Evolutionary conservation across 2,113 vertebrate species (phyloP), one percentile per base, ranked within the genome.

Genomic region (Psilopsiagon aurifrons): DNA sequence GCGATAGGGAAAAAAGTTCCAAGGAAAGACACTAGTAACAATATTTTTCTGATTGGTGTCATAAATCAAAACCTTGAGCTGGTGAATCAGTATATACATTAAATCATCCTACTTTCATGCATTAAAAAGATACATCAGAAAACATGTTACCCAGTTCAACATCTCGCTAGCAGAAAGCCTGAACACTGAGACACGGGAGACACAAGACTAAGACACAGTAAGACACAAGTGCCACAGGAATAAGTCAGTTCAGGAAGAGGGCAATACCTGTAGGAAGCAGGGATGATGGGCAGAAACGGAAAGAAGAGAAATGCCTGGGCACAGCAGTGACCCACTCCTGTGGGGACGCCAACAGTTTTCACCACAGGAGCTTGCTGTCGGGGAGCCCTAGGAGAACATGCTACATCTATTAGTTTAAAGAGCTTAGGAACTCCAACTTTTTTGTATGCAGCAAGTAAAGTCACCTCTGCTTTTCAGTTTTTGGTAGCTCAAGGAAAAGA

Each of bases 281-380:
- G 28, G 71, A 75, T 6, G 4, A 16, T 33, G 57, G 67, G n/a
- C 47, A 88, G 39, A n/a, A 82, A 57, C 1, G 0, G 41, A 83
- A 76, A 13, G 4, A 87, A 81, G 41, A 63, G 29, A 54, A 74
- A 85, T 67, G 23, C 7, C 28, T 75, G n/a, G 27, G 70, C 60
- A 84, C 37, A 41, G 13, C 17, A 70, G 20, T 33, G 25, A 70
- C 7, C 39, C 60, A 23, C 41, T 73, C 44, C 39, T 51, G 6
- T 5, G 41, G 39, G 49, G 52, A 82, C 63, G 54, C 15, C 71
- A 79, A 18, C 19, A 37, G 37, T 19, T 64, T 25, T n/a, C 79
- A 49, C 44, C 78, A 18, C 6, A 46, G 23, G 22, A 35, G 0
- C 55, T 8, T 39, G 24, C 24, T 0, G 0, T 6, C 59, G 22